Percentiles rank a stretch among this genome's conserved stretches.
Evolutionary conservation across 2,113 vertebrate species (phyloP).

Genomic region (Scomber scombrus): DNA sequence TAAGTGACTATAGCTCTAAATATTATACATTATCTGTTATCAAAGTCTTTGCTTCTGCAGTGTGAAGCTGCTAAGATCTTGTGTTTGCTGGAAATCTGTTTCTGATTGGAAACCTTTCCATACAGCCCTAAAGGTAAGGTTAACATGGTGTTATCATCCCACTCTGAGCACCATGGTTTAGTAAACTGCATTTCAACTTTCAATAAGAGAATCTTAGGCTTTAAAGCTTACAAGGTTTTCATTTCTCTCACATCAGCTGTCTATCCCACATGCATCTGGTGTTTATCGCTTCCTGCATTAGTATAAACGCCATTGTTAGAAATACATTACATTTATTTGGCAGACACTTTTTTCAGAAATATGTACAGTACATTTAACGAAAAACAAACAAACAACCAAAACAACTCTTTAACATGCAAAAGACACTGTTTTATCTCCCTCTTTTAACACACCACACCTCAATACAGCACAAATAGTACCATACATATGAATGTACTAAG

Average conservation of each 20-base stretch:
- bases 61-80: not conserved
- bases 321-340: not conserved
- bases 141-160: not conserved
- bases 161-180: not conserved
- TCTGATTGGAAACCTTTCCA: slow-evolving; percentile 4
- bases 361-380: too few relatives aligned
- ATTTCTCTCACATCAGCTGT: slow-evolving; percentile 7
- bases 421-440: not conserved
- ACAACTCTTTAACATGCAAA: not conserved
- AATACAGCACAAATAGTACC: not conserved
- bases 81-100: not conserved
- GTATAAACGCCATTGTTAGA: not conserved
- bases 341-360: not conserved
- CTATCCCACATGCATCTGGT: not conserved
- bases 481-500: not conserved
- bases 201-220: not conserved
- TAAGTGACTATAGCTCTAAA: not conserved
- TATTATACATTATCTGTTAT: not conserved
- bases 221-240: slow-evolving; percentile 14
- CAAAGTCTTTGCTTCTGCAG: not conserved
- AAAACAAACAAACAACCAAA: not conserved
- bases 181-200: not conserved
- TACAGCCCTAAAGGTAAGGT: not conserved
- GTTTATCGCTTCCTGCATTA: not conserved
- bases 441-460: not conserved